Base-by-base conservation (phyloP, 23 tunicate species). In the Pegea sp. region DNA sequence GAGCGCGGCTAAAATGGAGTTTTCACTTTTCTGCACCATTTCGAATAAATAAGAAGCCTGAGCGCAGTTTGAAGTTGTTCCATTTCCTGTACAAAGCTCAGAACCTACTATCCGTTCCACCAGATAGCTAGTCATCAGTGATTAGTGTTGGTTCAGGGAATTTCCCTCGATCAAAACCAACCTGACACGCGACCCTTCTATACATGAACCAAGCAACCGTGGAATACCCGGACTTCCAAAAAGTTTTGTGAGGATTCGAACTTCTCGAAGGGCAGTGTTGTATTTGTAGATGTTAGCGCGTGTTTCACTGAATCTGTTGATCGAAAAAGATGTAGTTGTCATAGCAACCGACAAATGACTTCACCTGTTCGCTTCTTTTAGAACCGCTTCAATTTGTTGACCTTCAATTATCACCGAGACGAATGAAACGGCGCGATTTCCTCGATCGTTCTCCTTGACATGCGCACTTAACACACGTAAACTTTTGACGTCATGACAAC, bases 351-450 rank as follows among this genome's bases (percentile, higher is more conserved):
- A 11, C 46, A 11, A 8, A 8, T 38, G 13, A 11, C 46, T 49
- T 66, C 46, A 84, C 95, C 70, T 84, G 68, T 44, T 63, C 13
- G 95, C 95, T 52, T 67, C 72, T 58, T 84, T 84, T 26, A 61
- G 52, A 24, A 74, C 95, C 19, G 73, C 76, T 18, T 68, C 62
- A 22, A 68, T 62, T 16, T 51, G 58, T 8, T 64, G 30, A 8
- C 64, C 76, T 33, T 84, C 54, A 8, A 73, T 68, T 31, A 58
- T 44, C 1, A 84, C 76, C 34, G 73, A 73, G 1, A 84, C 59
- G 44, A 84, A 74, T 4, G 95, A 84, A 31, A 84, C 65, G 11
- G 76, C 95, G 1, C 95, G 56, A 57, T 84, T 84, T 30, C 95
- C 95, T 0, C 54, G 48, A 7, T 24, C 33, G 53, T 84, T 84